These are phyloP conservation scores for Mellivora capensis DNA, from an alignment of 2,113 vertebrate genomes.

Conservation along the genomic window DNA sequence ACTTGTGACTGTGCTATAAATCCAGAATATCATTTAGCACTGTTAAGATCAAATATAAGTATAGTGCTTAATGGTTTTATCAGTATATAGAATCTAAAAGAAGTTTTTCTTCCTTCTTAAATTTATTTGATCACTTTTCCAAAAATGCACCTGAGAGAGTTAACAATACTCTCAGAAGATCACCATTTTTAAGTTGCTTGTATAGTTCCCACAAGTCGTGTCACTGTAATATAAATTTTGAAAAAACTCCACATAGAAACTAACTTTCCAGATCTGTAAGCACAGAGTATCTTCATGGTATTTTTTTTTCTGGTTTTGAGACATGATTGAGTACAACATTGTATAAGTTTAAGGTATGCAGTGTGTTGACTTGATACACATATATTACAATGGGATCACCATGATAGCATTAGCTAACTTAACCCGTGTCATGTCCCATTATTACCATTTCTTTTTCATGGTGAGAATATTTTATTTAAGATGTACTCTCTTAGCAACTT, in stretches of 20 bases:
- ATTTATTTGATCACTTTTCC: slow-evolving; percentile 32
- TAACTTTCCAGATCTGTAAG: background rate
- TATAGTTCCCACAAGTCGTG: background rate
- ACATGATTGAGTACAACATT: background rate
- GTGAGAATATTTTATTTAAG: background rate
- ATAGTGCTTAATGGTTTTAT: background rate
- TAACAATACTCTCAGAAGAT: background rate
- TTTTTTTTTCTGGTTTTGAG: background rate
- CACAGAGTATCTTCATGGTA: background rate
- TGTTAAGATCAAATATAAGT: background rate
- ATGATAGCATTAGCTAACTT: background rate
- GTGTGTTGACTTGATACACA: background rate
- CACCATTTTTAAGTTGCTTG: background rate
- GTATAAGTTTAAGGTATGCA: background rate
- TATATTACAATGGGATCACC: background rate
- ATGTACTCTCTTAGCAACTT: background rate
- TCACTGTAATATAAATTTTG: slow-evolving; percentile 17
- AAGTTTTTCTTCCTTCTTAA: background rate
- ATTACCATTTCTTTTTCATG: background rate
- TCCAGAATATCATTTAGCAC: background rate
- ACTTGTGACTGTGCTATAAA: background rate
- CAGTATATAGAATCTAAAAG: background rate
- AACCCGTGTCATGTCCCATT: background rate
- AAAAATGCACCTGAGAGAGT: background rate
- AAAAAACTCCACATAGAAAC: background rate